Conservation (phyloP, 2,113 vertebrate genomes). For the Oxygymnocypris stewartii region DNA sequence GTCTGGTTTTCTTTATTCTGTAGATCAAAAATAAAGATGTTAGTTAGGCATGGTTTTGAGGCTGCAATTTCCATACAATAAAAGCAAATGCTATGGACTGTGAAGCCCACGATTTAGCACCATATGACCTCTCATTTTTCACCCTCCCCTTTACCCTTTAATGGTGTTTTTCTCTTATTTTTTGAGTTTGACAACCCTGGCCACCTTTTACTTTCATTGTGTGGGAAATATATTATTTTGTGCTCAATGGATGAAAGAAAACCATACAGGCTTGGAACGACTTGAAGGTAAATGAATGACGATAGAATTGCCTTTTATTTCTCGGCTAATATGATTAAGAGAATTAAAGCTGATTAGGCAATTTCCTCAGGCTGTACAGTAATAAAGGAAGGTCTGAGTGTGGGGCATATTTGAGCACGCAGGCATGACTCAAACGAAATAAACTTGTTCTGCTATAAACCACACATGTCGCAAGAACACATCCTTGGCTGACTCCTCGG, state of each 20-base stretch:
- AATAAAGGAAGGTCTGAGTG: constrained; percentile 10
- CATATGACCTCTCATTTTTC: not conserved
- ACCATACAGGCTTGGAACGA: not conserved
- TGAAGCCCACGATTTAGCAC: not conserved
- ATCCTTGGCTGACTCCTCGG: constrained; percentile 13
- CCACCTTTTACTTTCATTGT: not conserved
- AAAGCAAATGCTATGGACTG: not conserved
- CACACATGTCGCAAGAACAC: constrained; percentile 30
- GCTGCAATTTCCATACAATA: not conserved
- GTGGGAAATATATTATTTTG: not conserved
- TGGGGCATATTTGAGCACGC: constrained; percentile 7
- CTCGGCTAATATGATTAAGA: constrained; percentile 9
- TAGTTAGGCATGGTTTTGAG: not conserved
- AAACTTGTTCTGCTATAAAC: constrained; percentile 21
- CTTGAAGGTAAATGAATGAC: not conserved
- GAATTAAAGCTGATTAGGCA: constrained; percentile 39
- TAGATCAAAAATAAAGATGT: not conserved
- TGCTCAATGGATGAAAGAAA: not conserved
- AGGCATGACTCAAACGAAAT: constrained; percentile 46
- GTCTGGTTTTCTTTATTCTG: not conserved
- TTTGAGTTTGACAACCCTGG: not conserved
- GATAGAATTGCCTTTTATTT: not conserved
- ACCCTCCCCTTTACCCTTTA: not conserved
- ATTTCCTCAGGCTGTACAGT: constrained; percentile 27
- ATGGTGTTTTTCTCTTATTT: not conserved